Base-by-base conservation (phyloP, 1,140 invertebrate species). In the Elysia chlorotica region DNA sequence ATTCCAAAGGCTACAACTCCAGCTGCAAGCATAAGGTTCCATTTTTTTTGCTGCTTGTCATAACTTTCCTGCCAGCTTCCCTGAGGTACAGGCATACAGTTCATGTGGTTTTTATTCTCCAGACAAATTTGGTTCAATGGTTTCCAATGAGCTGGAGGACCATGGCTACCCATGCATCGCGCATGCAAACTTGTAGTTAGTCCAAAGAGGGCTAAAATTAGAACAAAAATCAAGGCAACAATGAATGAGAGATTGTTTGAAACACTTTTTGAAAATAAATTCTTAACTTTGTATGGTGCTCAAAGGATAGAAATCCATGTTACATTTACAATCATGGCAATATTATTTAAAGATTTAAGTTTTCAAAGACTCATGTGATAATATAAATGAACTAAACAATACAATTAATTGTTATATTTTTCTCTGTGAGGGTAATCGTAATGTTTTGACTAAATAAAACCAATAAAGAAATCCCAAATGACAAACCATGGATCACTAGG, bases 31-130 rank as follows among this genome's bases (percentile, higher is more conserved):
- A 75, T 69, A n/a, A 77, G 65, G 33, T 76, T 80, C 41, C 65
- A 63, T 62, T 73, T 77, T 3, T 28, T 33, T 30, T 78, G 75
- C n/a, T 37, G 66, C 5, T 74, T 62, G 4, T 65, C 56, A 33
- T 77, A 79, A n/a, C 59, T 54, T 31, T 82, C 77, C 53, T 84
- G 73, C 83, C 83, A 84, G 14, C 78, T 81, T 4, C 83, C 83
- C 70, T 80, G 38, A 14, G 83, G 82, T 17, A 78, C 74, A 38
- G 82, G 83, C 30, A 80, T 35, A 57, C 61, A 68, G 53, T 83
- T 68, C 76, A 83, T 77, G 48, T 77, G 76, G 33, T 62, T 72
- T 65, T 77, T 76, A 41, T 78, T 66, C 25, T 77, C 78, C 37
- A 69, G 35, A 21, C 67, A 74, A 28, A 83, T 63, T 71, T 81